A percentile compares a stretch with the other conserved stretches of the same genome.
Conservation (phyloP, 2,888 invertebrate species). For the Acheta domesticus region DNA sequence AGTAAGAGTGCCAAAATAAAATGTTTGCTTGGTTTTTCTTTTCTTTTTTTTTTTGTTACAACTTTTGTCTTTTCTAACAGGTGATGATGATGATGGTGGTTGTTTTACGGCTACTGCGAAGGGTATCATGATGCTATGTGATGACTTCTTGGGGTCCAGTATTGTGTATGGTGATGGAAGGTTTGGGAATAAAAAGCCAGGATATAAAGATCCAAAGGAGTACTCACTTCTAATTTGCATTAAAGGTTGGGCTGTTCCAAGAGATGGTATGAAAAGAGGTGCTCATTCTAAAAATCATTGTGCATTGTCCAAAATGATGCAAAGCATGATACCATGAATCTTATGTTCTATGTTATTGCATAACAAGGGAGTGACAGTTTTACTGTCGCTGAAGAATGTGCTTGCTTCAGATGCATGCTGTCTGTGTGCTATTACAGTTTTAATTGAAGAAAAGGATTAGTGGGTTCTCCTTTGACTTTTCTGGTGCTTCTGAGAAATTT, state of each 20-base stretch:
- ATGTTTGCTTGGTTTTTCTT: too few species aligned
- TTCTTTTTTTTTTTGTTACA: slow-evolving; percentile 24
- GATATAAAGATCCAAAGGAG: not conserved
- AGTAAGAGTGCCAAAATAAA: too few species aligned
- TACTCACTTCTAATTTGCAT: not conserved
- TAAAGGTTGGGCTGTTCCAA: not conserved
- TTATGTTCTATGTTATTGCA: slow-evolving; percentile 23
- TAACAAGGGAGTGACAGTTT: slow-evolving; percentile 25
- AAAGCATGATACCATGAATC: not conserved
- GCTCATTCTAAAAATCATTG: too few species aligned
- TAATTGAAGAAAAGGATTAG: not conserved
- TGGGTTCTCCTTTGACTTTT: slow-evolving; percentile 2
- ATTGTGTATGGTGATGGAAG: slow-evolving; percentile 32
- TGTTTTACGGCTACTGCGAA: slow-evolving; percentile 26
- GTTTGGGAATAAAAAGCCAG: slow-evolving; percentile 28
- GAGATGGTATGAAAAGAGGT: too few species aligned
- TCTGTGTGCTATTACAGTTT: not conserved
- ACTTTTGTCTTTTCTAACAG: slow-evolving; percentile 31
- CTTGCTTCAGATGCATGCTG: slow-evolving; percentile 12
- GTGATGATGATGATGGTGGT: slow-evolving; percentile 12
- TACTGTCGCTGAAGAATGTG: not conserved
- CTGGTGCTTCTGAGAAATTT: slow-evolving; percentile 1
- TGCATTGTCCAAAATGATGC: too few species aligned
- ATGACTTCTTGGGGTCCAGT: slow-evolving; percentile 31
- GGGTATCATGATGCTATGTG: slow-evolving; percentile 30